Evolutionary conservation across 2,797 vertebrate species (phyloP).

Genomic region (Lacerta agilis): DNA sequence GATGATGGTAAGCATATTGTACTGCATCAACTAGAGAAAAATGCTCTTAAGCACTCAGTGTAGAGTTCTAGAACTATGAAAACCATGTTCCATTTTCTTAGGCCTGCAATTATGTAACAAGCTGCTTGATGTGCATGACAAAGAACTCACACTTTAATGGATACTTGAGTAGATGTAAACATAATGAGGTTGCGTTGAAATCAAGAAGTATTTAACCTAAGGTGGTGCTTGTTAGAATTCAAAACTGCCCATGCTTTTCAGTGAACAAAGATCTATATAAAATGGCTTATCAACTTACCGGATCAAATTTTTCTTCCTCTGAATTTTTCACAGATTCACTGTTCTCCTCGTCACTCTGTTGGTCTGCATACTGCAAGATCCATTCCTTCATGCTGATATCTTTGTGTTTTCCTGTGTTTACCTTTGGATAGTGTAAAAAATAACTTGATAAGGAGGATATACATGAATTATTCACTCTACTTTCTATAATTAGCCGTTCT

Average conservation of each 20-base stretch:
- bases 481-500: neutral
- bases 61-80: neutral
- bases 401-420: conserved; percentile 74
- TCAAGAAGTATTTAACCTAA: neutral
- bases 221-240: neutral
- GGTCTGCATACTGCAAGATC: conserved; percentile 92
- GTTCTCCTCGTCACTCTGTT: conserved; percentile 86
- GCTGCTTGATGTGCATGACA: neutral
- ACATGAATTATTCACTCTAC: neutral
- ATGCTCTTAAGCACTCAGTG: neutral
- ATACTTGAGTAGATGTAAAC: neutral
- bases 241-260: neutral
- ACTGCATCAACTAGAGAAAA: neutral
- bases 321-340: conserved; percentile 73
- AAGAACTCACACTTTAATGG: neutral
- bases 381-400: conserved; percentile 91
- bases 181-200: neutral
- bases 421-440: conserved; percentile 60
- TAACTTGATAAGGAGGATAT: neutral
- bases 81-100: neutral
- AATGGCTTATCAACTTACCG: conserved; percentile 79
- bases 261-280: neutral
- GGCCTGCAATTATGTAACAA: neutral
- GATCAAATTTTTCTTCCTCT: conserved; percentile 90
- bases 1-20: neutral